Conservation (phyloP, 1,140 invertebrate genomes). For the Drosophila sulfurigaster region DNA sequence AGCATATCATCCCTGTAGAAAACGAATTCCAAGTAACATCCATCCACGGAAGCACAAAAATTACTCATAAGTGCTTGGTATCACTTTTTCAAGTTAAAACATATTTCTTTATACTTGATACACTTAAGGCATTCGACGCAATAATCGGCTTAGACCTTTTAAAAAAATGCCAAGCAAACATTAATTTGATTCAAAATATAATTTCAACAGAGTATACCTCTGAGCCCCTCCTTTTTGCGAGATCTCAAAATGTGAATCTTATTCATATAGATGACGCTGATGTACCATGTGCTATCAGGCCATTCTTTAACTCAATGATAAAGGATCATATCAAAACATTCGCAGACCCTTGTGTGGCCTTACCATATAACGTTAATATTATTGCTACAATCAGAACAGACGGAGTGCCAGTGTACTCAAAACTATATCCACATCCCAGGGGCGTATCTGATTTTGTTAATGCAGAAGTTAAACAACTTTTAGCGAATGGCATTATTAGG, state of each 20-base stretch:
- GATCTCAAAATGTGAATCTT: slow-evolving; percentile 1
- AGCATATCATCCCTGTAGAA: slow-evolving; percentile 1
- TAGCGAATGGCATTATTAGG: slow-evolving; percentile 2
- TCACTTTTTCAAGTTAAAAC: no score
- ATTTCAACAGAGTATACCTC: not conserved
- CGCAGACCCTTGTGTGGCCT: slow-evolving; percentile 2
- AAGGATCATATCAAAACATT: slow-evolving; percentile 10
- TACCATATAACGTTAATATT: slow-evolving; percentile 3
- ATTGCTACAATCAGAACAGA: slow-evolving; percentile 5
- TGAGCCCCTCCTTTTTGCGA: no score
- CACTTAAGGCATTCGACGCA: not conserved
- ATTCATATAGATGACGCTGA: slow-evolving; percentile 8
- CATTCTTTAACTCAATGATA: slow-evolving; percentile 3
- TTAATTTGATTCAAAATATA: not conserved
- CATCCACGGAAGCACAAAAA: slow-evolving; percentile 2
- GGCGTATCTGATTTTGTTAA: slow-evolving; percentile 34
- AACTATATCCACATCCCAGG: slow-evolving; percentile 6
- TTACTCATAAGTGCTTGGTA: slow-evolving; percentile 3
- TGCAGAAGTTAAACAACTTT: slow-evolving; percentile 9
- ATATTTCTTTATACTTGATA: not conserved
- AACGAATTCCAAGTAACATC: not conserved
- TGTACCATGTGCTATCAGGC: not conserved
- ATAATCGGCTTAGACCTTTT: no score
- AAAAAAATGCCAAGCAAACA: no score
- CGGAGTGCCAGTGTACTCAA: not conserved